A percentile compares a stretch with the other conserved stretches of the same genome.
Conservation (phyloP, 2,113 vertebrate genomes). For the Myodes glareolus region DNA sequence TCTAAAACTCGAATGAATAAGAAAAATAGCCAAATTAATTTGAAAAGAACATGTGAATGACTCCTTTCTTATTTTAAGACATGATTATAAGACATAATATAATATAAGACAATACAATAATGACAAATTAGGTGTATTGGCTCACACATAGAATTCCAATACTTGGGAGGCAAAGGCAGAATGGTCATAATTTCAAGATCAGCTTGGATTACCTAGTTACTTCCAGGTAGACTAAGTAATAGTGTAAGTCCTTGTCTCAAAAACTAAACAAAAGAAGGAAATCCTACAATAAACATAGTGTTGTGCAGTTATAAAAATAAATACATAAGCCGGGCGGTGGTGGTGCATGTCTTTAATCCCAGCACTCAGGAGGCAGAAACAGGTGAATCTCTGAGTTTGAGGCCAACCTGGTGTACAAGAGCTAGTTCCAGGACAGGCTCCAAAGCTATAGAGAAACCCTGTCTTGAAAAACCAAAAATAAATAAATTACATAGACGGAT, state of each 20-base stretch:
- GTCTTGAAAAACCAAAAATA: too few species aligned
- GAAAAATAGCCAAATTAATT: slow-evolving; percentile 12
- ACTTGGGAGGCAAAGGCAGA: not conserved
- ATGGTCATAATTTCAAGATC: not conserved
- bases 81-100: too few species aligned
- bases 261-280: not conserved
- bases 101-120: too few species aligned
- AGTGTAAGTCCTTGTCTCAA: not conserved
- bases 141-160: not conserved
- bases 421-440: too few species aligned
- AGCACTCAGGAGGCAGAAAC: too few species aligned
- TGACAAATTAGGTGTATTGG: not conserved
- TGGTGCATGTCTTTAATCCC: too few species aligned
- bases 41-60: not conserved
- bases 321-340: not conserved
- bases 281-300: not conserved
- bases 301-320: not conserved
- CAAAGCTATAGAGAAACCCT: too few species aligned
- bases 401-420: too few species aligned
- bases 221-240: not conserved
- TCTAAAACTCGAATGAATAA: not conserved
- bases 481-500: not conserved
- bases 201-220: not conserved
- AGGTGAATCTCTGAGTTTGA: too few species aligned
- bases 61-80: slow-evolving; percentile 35